phyloP scores from a whole-genome alignment of 2,113 vertebrate species.

The Pseudois nayaur region DNA sequence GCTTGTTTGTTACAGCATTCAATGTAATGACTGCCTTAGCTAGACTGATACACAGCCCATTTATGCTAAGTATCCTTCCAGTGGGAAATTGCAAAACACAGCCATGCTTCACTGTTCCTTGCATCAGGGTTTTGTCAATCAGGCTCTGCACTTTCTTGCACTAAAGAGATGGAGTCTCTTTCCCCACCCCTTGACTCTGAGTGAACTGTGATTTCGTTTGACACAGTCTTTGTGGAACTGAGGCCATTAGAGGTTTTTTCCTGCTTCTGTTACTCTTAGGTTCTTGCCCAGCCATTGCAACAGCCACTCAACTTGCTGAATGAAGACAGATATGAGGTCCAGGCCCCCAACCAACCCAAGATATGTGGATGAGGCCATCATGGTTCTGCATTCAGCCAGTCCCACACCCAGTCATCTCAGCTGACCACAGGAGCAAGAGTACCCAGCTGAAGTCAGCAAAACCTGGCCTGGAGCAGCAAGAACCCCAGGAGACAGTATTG shows the following conservation, averaged over 20 bases:
- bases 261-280: neutral
- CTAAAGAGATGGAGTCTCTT: neutral
- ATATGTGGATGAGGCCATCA: neutral
- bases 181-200: neutral
- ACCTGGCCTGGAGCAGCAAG: neutral
- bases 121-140: neutral
- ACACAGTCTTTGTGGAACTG: neutral
- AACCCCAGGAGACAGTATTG: neutral
- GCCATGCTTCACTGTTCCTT: neutral
- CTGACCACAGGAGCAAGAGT: neutral
- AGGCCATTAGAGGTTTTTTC: neutral
- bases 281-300: neutral
- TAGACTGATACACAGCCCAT: neutral
- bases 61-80: neutral
- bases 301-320: neutral
- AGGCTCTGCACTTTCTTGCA: neutral
- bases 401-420: neutral
- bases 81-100: neutral
- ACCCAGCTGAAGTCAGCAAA: neutral
- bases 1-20: neutral
- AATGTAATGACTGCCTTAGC: neutral
- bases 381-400: neutral
- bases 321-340: neutral
- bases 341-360: neutral
- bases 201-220: neutral